These are phyloP conservation scores for Aromia moschata DNA, from an alignment of 2,888 invertebrate genomes.

Conservation along the genomic window DNA sequence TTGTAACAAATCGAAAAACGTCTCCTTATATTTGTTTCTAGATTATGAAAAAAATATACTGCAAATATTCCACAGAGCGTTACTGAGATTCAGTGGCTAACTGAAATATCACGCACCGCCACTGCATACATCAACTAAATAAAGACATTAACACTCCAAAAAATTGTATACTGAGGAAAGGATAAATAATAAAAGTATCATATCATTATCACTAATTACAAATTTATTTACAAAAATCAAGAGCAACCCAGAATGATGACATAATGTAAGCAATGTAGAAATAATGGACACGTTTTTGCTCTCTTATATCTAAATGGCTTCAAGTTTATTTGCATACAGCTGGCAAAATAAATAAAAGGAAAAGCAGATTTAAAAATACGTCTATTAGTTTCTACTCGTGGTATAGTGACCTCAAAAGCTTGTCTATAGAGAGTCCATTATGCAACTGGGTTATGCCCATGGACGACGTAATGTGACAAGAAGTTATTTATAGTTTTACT, in stretches of 20 bases:
- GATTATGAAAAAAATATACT: too few relatives aligned
- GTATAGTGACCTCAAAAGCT: slow-evolving; percentile 17
- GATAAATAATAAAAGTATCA: too few relatives aligned
- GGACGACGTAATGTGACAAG: slow-evolving; percentile 5
- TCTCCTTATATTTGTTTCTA: too few relatives aligned
- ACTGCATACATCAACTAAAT: too few relatives aligned
- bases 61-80: too few relatives aligned
- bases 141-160: too few relatives aligned
- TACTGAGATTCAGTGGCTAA: too few relatives aligned
- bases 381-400: slow-evolving; percentile 15
- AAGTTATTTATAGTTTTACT: slow-evolving; percentile 19
- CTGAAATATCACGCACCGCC: too few relatives aligned
- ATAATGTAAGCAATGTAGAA: background rate
- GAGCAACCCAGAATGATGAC: background rate
- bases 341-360: slow-evolving; percentile 7
- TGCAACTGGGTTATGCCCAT: slow-evolving; percentile 18
- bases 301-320: slow-evolving; percentile 4
- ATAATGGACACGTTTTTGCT: slow-evolving; percentile 1
- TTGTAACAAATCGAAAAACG: too few relatives aligned
- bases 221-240: too few relatives aligned
- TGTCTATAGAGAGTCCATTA: slow-evolving; percentile 16
- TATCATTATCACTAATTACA: too few relatives aligned
- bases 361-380: slow-evolving; percentile 13
- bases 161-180: too few relatives aligned
- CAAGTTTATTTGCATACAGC: slow-evolving; percentile 10